Evolutionary conservation across 1,140 invertebrate genomes (phyloP).

Genomic region (Nomia melanderi): DNA sequence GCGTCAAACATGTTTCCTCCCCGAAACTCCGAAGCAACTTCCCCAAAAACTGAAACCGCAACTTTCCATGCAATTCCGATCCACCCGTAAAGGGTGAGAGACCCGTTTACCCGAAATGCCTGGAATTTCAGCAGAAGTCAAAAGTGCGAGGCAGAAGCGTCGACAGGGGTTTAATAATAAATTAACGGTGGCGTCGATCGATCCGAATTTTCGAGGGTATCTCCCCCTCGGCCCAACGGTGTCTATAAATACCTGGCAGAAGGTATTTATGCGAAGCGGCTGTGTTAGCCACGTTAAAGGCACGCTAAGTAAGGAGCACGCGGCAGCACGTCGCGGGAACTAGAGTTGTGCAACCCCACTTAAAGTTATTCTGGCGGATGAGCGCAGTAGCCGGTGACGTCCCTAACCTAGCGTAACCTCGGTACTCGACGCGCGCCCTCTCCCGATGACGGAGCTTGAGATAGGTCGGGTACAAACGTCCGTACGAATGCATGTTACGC

Average conservation of each 20-base stretch:
- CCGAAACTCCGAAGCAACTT: too few relatives aligned
- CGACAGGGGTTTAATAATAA: neutral
- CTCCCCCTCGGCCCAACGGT: neutral
- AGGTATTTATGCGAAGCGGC: slow-evolving; percentile 8
- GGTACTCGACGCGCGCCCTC: slow-evolving; percentile 65
- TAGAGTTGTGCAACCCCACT: slow-evolving; percentile 60
- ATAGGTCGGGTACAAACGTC: slow-evolving; percentile 72
- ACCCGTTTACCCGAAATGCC: too few relatives aligned
- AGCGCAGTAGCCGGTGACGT: slow-evolving; percentile 65
- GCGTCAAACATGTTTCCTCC: too few relatives aligned
- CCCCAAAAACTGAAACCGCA: too few relatives aligned
- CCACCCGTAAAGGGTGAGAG: too few relatives aligned
- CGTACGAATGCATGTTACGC: slow-evolving; percentile 34
- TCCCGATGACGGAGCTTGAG: slow-evolving; percentile 72
- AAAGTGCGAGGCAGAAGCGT: neutral
- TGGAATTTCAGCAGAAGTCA: too few relatives aligned
- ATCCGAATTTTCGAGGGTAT: slow-evolving; percentile 1
- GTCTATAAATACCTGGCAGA: neutral
- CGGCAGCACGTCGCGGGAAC: slow-evolving; percentile 45
- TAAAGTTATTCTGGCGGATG: slow-evolving; percentile 65
- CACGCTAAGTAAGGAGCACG: slow-evolving; percentile 47
- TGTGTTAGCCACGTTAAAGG: slow-evolving; percentile 44
- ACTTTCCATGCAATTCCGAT: too few relatives aligned
- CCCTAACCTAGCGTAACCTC: slow-evolving; percentile 69
- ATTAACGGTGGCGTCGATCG: neutral